Evolutionary conservation across 2,888 invertebrate genomes (phyloP).

Genomic region (Amphipyra tragopoginis): DNA sequence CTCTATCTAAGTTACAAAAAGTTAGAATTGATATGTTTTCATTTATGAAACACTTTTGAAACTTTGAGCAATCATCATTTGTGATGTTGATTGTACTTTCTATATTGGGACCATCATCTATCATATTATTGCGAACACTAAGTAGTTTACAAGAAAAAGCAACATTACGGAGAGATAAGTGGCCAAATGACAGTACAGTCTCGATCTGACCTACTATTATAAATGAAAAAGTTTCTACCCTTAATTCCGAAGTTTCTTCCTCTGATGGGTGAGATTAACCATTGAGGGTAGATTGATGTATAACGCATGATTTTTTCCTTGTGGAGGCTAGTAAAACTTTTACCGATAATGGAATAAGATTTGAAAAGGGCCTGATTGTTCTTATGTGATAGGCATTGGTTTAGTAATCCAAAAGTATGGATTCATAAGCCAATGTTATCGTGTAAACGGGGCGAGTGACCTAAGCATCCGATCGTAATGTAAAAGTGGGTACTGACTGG

Average conservation of each 20-base stretch:
- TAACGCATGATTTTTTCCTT: conserved; percentile 26
- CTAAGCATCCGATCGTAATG: no score
- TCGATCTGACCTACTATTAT: conserved; percentile 40
- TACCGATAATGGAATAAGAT: conserved; percentile 7
- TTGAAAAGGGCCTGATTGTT: conserved; percentile 15
- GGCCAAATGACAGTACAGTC: conserved; percentile 23
- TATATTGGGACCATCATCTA: no score
- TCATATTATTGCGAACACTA: background rate
- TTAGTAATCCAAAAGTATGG: no score
- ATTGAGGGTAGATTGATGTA: conserved; percentile 39
- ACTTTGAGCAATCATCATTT: no score
- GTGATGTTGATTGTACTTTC: no score
- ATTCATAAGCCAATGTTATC: no score
- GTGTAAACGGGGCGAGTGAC: no score
- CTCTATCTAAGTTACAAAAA: no score
- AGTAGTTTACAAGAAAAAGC: conserved; percentile 32
- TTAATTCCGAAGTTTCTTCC: conserved; percentile 39
- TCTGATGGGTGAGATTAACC: conserved; percentile 21
- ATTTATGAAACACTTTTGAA: no score
- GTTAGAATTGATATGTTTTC: no score
- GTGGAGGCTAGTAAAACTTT: conserved; percentile 15
- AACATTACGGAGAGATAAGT: conserved; percentile 49
- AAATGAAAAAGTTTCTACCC: conserved; percentile 50
- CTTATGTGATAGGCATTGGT: no score
- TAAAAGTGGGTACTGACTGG: no score